Conservation (phyloP, 2,113 vertebrate species). For the Sceloporus tristichus region DNA sequence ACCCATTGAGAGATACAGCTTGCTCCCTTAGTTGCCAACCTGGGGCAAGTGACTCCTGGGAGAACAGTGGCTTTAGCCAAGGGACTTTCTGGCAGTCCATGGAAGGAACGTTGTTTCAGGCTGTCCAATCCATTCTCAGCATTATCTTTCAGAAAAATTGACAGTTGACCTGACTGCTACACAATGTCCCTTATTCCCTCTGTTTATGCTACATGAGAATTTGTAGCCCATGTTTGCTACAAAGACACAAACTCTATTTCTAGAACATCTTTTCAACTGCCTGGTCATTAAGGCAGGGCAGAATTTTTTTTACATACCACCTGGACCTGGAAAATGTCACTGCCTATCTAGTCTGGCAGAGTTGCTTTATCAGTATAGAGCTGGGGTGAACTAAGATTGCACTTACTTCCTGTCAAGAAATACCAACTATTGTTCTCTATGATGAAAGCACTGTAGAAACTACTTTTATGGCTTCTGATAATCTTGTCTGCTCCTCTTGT, state of each 20-base stretch:
- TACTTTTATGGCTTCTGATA: background rate
- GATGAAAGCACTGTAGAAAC: background rate
- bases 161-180: too few relatives aligned
- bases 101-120: background rate
- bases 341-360: background rate
- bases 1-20: background rate
- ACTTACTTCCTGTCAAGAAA: background rate
- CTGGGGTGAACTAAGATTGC: background rate
- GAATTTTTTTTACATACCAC: background rate
- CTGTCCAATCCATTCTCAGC: background rate
- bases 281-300: background rate
- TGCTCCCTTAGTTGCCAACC: background rate
- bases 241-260: background rate
- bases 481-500: background rate
- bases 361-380: background rate
- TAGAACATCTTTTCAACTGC: background rate
- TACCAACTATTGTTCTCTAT: background rate
- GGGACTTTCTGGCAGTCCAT: background rate
- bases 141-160: background rate
- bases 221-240: background rate
- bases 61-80: background rate
- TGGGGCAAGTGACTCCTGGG: background rate
- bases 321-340: background rate
- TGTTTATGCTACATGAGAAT: background rate
- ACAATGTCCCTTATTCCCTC: too few relatives aligned